These are phyloP conservation scores for Apotomis capreana DNA, from an alignment of 2,888 invertebrate genomes.

Conservation along the genomic window DNA sequence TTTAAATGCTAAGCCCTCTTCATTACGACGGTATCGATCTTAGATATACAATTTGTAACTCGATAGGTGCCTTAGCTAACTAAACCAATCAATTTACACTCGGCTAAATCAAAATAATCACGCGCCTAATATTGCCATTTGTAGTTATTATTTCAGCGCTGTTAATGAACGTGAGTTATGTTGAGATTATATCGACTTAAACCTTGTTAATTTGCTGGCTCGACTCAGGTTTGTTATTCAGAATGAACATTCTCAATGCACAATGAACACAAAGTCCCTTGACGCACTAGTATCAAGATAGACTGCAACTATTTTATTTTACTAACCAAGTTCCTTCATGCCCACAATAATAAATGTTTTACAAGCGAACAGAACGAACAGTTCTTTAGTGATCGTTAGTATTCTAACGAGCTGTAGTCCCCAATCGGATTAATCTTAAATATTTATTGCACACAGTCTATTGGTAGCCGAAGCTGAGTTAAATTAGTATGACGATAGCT, in stretches of 20 bases:
- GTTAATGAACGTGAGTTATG: not conserved
- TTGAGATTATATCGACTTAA: slow-evolving; percentile 1
- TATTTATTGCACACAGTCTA: slow-evolving; percentile 81
- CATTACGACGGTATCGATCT: slow-evolving; percentile 82
- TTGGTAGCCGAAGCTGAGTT: slow-evolving; percentile 70
- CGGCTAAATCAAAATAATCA: slow-evolving; percentile 44
- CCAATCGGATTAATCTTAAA: slow-evolving; percentile 82
- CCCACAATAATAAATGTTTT: slow-evolving; percentile 51
- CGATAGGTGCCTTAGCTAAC: slow-evolving; percentile 65
- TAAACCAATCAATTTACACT: slow-evolving; percentile 69
- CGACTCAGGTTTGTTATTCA: not conserved
- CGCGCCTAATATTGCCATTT: slow-evolving; percentile 6
- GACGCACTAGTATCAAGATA: slow-evolving; percentile 30
- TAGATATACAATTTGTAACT: slow-evolving; percentile 82
- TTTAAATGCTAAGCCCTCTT: slow-evolving; percentile 83
- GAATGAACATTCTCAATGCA: not conserved
- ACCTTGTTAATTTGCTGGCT: not conserved
- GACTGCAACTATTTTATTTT: slow-evolving; percentile 24
- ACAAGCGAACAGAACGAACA: slow-evolving; percentile 51
- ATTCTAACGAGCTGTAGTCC: slow-evolving; percentile 72
- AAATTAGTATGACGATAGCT: slow-evolving; percentile 81
- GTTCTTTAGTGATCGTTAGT: slow-evolving; percentile 67
- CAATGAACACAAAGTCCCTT: slow-evolving; percentile 15
- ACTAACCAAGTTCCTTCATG: slow-evolving; percentile 29
- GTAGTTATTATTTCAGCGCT: not conserved